Evolutionary conservation across 37 sponge, comb jelly and placozoan genomes (phyloP).

Genomic region (Oscarella lobularis): DNA sequence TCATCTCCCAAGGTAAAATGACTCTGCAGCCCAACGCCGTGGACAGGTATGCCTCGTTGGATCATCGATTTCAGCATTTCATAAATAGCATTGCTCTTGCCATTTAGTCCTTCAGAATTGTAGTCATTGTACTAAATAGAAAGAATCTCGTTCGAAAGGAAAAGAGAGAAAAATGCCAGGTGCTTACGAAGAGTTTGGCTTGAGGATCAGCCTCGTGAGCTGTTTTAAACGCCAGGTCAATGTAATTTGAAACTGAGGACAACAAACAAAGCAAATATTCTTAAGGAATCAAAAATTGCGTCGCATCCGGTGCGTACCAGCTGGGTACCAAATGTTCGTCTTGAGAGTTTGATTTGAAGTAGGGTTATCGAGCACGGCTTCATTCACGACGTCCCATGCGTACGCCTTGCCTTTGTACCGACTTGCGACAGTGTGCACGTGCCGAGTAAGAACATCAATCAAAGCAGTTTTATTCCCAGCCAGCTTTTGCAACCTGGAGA

Average conservation of each 20-base stretch:
- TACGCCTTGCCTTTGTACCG: background rate
- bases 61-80: slow-evolving; percentile 2
- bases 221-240: slow-evolving; percentile 3
- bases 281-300: background rate
- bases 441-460: background rate
- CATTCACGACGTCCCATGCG: slow-evolving; percentile 6
- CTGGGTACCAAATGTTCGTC: slow-evolving; percentile 3
- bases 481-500: background rate
- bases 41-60: background rate
- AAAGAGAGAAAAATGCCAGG: background rate
- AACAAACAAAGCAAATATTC: slow-evolving; percentile 5
- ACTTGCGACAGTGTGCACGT: background rate
- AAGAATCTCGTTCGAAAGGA: background rate
- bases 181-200: slow-evolving; percentile 7
- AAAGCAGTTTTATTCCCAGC: background rate
- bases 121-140: slow-evolving; percentile 7
- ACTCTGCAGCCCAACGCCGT: background rate
- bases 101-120: background rate
- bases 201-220: background rate
- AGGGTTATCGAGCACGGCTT: background rate
- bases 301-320: background rate
- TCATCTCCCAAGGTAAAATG: background rate
- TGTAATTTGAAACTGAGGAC: slow-evolving; percentile 1
- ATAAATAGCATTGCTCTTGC: background rate
- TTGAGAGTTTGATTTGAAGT: background rate